Conservation (phyloP, 2,888 invertebrate genomes). For the Latrodectus hesperus region DNA sequence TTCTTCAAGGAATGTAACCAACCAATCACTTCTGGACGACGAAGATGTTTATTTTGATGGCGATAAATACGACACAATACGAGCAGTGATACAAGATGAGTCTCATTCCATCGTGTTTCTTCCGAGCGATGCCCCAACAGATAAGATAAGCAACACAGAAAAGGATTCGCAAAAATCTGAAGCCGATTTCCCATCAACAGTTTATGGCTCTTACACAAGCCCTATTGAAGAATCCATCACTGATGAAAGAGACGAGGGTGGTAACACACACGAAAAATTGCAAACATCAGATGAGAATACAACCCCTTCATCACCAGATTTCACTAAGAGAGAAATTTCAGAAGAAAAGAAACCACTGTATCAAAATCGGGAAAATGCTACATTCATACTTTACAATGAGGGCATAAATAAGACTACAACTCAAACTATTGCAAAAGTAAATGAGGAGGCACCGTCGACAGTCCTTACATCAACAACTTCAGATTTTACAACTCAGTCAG, state of each 20-base stretch:
- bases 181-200: constrained; percentile 27
- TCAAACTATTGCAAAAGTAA: background rate
- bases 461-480: background rate
- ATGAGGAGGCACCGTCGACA: background rate
- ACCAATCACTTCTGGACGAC: constrained; percentile 48
- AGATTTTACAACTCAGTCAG: background rate
- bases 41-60: constrained; percentile 65
- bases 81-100: constrained; percentile 60
- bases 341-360: background rate
- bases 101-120: constrained; percentile 38
- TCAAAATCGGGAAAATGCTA: too few relatives aligned
- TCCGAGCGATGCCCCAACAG: background rate
- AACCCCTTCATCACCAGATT: background rate
- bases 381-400: too few relatives aligned
- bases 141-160: background rate
- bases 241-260: background rate
- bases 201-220: constrained; percentile 30
- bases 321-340: background rate
- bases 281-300: background rate
- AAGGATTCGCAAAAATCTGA: background rate
- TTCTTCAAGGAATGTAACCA: constrained; percentile 10
- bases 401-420: too few relatives aligned
- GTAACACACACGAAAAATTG: background rate
- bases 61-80: constrained; percentile 47
- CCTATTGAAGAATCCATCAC: background rate